Conservation (phyloP, 1,140 invertebrate species). For the Drosophila tristis region DNA sequence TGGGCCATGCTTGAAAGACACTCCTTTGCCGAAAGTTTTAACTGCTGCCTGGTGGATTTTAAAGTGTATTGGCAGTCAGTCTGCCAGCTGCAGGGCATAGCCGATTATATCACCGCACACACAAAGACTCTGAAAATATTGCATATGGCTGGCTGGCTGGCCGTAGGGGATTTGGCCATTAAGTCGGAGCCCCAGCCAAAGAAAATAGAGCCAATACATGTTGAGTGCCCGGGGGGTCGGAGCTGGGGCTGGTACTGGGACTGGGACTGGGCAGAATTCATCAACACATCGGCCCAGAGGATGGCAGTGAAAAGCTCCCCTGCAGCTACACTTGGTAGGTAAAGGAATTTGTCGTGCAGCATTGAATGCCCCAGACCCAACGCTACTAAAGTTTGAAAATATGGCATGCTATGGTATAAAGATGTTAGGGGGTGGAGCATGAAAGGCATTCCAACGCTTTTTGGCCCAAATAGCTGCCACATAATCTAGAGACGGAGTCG, state of each 20-base stretch:
- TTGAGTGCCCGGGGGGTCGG: conserved; percentile 37
- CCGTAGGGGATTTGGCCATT: conserved; percentile 58
- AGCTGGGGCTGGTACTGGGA: too few relatives aligned
- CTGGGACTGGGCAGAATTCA: conserved; percentile 18
- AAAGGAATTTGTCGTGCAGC: conserved; percentile 53
- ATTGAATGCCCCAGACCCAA: conserved; percentile 29
- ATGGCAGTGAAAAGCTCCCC: background rate
- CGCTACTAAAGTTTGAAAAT: conserved; percentile 57
- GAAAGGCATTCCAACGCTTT: conserved; percentile 60
- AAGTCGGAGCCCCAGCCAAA: conserved; percentile 48
- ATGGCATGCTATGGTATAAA: conserved; percentile 46
- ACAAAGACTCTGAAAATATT: conserved; percentile 65
- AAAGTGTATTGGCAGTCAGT: conserved; percentile 53
- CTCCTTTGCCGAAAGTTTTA: conserved; percentile 66
- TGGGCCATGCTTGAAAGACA: conserved; percentile 33
- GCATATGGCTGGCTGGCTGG: conserved; percentile 48
- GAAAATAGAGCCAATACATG: conserved; percentile 56
- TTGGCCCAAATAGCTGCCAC: conserved; percentile 63
- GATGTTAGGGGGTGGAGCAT: conserved; percentile 49
- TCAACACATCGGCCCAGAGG: conserved; percentile 34
- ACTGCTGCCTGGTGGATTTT: conserved; percentile 70
- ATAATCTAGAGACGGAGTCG: conserved; percentile 50
- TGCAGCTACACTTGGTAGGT: conserved; percentile 18
- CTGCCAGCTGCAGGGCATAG: background rate
- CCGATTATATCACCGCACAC: conserved; percentile 20